Evolutionary conservation across 2,797 vertebrate species (phyloP).

Genomic region (Pipistrellus nathusii): DNA sequence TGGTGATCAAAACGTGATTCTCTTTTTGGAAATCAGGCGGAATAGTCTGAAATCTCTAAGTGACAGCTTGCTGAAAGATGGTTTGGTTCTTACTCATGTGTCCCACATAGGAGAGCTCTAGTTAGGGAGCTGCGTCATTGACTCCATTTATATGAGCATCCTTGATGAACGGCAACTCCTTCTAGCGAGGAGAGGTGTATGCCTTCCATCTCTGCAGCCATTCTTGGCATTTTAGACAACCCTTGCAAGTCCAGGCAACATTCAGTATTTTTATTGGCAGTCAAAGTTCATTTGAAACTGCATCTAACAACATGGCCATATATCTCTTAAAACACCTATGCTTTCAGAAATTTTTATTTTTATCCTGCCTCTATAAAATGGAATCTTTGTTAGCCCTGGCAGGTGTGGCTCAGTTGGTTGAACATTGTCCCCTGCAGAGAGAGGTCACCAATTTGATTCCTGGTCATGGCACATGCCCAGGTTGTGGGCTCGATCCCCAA

Average conservation of each 20-base stretch:
- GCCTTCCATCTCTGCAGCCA: background rate
- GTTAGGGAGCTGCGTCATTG: background rate
- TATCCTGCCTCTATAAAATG: slow-evolving; percentile 1
- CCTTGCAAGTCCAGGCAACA: background rate
- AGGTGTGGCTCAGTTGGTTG: background rate
- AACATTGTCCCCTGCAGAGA: background rate
- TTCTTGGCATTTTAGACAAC: background rate
- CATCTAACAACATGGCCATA: background rate
- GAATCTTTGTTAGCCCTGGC: background rate
- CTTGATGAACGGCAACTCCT: background rate
- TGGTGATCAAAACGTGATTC: background rate
- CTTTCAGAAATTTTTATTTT: background rate
- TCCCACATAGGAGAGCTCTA: background rate
- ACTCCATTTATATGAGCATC: background rate
- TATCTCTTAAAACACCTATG: slow-evolving; percentile 21
- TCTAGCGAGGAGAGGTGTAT: background rate
- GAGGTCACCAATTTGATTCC: background rate
- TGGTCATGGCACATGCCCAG: background rate
- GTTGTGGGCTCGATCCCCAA: background rate
- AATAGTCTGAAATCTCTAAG: background rate
- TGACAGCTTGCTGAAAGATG: background rate
- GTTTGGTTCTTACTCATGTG: background rate
- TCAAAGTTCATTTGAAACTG: slow-evolving; percentile 9
- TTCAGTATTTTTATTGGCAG: background rate
- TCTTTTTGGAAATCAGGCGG: slow-evolving; percentile 18